phyloP scores from a whole-genome alignment of 1,140 invertebrate species.

The Antheraea pernyi region DNA sequence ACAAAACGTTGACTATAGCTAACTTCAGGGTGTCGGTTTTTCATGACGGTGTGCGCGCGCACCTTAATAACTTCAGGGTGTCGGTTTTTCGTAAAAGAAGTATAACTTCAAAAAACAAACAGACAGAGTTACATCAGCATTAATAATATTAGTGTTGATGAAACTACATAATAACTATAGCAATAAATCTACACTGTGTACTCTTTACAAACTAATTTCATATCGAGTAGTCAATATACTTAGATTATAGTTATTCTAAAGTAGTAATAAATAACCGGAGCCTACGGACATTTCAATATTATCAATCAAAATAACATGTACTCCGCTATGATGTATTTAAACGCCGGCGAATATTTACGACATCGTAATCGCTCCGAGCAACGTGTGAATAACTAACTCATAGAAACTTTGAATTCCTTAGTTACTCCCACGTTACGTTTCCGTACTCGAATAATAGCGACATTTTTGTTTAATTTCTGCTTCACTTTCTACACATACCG shows the following conservation, averaged over 20 bases:
- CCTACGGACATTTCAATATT: background rate
- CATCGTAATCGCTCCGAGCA: slow-evolving; percentile 26
- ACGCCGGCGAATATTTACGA: slow-evolving; percentile 35
- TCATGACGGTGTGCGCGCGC: too few species aligned
- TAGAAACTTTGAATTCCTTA: slow-evolving; percentile 14
- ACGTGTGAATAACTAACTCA: slow-evolving; percentile 22
- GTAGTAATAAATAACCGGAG: too few species aligned
- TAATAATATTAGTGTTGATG: background rate
- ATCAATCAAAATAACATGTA: background rate
- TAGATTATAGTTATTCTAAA: too few species aligned
- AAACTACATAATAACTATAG: too few species aligned
- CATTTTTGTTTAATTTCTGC: slow-evolving; percentile 1
- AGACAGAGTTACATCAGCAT: background rate
- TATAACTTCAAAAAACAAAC: too few species aligned
- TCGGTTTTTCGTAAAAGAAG: too few species aligned
- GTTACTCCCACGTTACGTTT: slow-evolving; percentile 25
- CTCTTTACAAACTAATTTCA: too few species aligned
- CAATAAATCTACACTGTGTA: too few species aligned
- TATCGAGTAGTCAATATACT: too few species aligned
- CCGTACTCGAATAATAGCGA: slow-evolving; percentile 1
- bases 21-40: too few species aligned
- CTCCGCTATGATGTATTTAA: background rate
- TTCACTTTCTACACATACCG: slow-evolving; percentile 20
- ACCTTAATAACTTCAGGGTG: too few species aligned
- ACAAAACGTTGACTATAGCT: too few species aligned